Evolutionary conservation across 2,888 invertebrate genomes (phyloP).

Genomic region (Ametastegia equiseti): DNA sequence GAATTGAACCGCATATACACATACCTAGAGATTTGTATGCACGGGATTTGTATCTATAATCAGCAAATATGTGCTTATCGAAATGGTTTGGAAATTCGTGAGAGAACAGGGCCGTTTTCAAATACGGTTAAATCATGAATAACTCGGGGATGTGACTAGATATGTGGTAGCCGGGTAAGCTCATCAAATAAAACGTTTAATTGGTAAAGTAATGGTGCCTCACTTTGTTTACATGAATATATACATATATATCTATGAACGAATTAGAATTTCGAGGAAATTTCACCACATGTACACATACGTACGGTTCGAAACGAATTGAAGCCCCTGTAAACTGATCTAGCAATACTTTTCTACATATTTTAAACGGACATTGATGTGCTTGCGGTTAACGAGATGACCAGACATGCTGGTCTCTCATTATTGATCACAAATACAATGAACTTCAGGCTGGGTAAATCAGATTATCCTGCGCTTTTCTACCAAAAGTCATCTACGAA

Average conservation of each 20-base stretch:
- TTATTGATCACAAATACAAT: no score
- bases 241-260: not conserved
- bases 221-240: not conserved
- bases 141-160: slow-evolving; percentile 3
- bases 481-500: no score
- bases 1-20: slow-evolving; percentile 6
- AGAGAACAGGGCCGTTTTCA: slow-evolving; percentile 8
- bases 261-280: no score
- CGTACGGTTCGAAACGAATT: not conserved
- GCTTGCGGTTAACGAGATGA: no score
- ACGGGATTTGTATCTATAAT: slow-evolving; percentile 17
- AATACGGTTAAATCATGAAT: slow-evolving; percentile 32
- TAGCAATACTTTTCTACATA: no score
- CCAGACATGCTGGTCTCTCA: no score
- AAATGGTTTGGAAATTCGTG: slow-evolving; percentile 31
- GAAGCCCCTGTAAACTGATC: not conserved
- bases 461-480: no score
- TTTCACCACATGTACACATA: not conserved
- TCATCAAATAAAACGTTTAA: slow-evolving; percentile 33
- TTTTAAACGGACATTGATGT: no score
- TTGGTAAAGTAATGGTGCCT: slow-evolving; percentile 8
- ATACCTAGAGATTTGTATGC: not conserved
- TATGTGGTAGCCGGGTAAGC: not conserved
- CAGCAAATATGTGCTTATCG: slow-evolving; percentile 32
- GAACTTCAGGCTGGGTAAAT: no score